Base-by-base conservation (phyloP, 2,113 vertebrate species). In the Aythya baeri region DNA sequence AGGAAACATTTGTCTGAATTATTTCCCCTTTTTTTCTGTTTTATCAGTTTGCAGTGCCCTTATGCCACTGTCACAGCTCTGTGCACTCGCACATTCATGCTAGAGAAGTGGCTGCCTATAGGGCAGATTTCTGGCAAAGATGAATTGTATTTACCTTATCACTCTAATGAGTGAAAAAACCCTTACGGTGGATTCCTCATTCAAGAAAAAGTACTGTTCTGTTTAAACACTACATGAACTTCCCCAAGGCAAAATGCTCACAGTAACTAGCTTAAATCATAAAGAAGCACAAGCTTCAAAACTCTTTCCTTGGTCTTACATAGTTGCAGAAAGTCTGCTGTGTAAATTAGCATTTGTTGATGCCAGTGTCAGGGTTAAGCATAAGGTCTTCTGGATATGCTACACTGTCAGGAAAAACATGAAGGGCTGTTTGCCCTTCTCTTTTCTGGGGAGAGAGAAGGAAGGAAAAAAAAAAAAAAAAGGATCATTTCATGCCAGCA, bases 401-500 rank as follows among this genome's bases (percentile, higher is more conserved):
- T 74, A 86, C 59, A 31, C 3, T 77, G 94, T 49, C 79, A 95
- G 93, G 49, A 81, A 88, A 88, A 87, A 76, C 88, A 91, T 6
- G 23, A 95, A 86, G 82, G 55, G 72, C 36, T 1, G 55, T 49
- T n/a, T 91, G 77, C 78, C 91, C 91, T 82, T 71, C 93, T 86
- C 59, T 83, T 95, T 96, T 92, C 78, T 57, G 73, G 32, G 73
- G 52, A 94, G 79, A 65, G 21, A 12, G 4, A 52, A 18, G 20
- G 13, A 2, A 21, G 5, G 20, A 34, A 46, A 34, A 46, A 54
- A 67, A 73, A 81, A 66, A 41, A 58, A 54, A 73, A 81, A 66
- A 83, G 77, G 54, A 95, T 59, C 49, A 91, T 96, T 96, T 91
- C 81, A 74, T 86, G 93, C 89, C 85, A 89, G 96, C 97, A 98